Conservation (phyloP, 2,888 invertebrate species). For the Dugesia japonica region DNA sequence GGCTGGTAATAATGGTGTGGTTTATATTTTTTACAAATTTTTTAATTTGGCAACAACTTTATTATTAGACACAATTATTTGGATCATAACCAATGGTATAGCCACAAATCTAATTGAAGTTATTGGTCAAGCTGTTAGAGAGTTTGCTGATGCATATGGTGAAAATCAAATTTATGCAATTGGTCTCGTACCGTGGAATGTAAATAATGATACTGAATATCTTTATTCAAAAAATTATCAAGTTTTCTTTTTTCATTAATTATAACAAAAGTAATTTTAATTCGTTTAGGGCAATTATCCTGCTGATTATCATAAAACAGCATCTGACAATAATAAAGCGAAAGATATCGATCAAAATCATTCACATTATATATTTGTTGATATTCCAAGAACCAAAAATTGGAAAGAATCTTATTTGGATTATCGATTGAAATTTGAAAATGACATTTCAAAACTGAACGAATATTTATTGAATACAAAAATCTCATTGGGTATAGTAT, state of each 20-base stretch:
- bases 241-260: background rate
- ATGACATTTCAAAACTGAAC: background rate
- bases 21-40: too few relatives aligned
- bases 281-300: background rate
- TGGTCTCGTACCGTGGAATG: constrained; percentile 4
- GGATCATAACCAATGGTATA: background rate
- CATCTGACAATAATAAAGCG: background rate
- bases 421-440: background rate
- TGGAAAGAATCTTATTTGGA: background rate
- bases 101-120: background rate
- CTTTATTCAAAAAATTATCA: background rate
- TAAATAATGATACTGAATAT: background rate
- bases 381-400: background rate
- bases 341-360: background rate
- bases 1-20: constrained; percentile 26
- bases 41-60: too few relatives aligned
- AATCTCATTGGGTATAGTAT: background rate
- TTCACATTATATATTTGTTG: background rate
- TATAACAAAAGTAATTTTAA: too few relatives aligned
- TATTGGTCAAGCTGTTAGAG: constrained; percentile 12
- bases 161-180: constrained; percentile 15
- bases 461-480: background rate
- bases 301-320: background rate
- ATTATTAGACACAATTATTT: background rate
- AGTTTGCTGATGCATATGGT: constrained; percentile 26